Evolutionary conservation across 2,113 vertebrate genomes (phyloP).

Genomic region (Datnioides undecimradiatus): DNA sequence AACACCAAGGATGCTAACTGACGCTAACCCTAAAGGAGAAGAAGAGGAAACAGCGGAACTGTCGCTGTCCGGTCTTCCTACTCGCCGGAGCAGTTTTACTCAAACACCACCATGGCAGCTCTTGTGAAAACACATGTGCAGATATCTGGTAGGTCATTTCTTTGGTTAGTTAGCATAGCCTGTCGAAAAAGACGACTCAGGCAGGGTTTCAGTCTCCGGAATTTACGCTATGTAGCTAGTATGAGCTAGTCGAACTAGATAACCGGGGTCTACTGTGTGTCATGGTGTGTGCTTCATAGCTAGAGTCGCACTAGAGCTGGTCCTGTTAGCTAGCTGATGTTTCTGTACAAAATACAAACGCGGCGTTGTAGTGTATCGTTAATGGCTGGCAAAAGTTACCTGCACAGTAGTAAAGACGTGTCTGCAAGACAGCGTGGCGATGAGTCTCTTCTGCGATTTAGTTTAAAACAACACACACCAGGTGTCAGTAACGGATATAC

Average conservation of each 20-base stretch:
- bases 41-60: conserved; percentile 32
- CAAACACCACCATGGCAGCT: conserved; percentile 55
- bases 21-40: background rate
- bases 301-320: background rate
- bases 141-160: conserved; percentile 13
- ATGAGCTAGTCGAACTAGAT: too few species aligned
- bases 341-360: background rate
- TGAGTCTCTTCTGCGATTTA: too few species aligned
- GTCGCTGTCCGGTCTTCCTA: background rate
- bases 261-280: too few species aligned
- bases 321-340: background rate
- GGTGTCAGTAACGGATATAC: too few species aligned
- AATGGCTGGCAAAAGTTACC: background rate
- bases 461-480: too few species aligned
- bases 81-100: conserved; percentile 6
- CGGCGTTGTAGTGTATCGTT: background rate
- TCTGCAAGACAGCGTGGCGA: too few species aligned
- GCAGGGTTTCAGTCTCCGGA: too few species aligned
- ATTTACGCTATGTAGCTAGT: background rate
- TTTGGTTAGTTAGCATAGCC: fast-evolving
- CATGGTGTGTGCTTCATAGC: background rate
- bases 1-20: too few species aligned
- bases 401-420: too few species aligned
- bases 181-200: background rate
- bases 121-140: conserved; percentile 34